phyloP scores from a whole-genome alignment of 1,140 invertebrate genomes.

The Ceratina japonica region DNA sequence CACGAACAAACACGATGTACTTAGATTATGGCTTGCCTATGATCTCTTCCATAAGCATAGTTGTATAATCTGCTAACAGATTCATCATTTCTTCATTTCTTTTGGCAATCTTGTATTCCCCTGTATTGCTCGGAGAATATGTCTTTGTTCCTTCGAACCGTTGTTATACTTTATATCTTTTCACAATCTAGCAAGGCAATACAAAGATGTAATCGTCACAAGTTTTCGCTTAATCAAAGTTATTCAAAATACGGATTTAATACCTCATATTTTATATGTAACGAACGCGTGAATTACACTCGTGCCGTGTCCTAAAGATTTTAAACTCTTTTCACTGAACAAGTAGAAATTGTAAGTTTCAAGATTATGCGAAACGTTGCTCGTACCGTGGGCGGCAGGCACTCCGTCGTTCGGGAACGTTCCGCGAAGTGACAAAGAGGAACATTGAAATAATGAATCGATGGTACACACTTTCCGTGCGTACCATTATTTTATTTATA shows the following conservation, averaged over 20 bases:
- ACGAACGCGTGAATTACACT: constrained; percentile 23
- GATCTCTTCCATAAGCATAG: constrained; percentile 59
- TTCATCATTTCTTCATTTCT: constrained; percentile 19
- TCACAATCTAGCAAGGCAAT: constrained; percentile 39
- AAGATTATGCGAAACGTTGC: constrained; percentile 23
- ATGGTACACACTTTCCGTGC: neutral
- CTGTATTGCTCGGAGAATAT: constrained; percentile 44
- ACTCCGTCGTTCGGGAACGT: constrained; percentile 40
- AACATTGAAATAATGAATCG: constrained; percentile 56
- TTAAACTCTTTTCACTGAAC: constrained; percentile 33
- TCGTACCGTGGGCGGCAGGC: constrained; percentile 38
- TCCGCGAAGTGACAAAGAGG: constrained; percentile 59
- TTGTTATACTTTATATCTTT: constrained; percentile 26
- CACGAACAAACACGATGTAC: constrained; percentile 53
- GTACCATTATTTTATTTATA: neutral
- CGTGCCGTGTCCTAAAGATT: constrained; percentile 40
- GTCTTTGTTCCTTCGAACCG: constrained; percentile 21
- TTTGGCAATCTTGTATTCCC: constrained; percentile 50
- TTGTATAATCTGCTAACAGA: constrained; percentile 60
- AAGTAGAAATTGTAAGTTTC: constrained; percentile 26
- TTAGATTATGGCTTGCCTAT: constrained; percentile 65
- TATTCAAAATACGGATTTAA: constrained; percentile 44
- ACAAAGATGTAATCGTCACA: constrained; percentile 50
- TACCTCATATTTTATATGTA: constrained; percentile 54
- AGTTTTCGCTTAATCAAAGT: constrained; percentile 46